These are phyloP conservation scores for Listrodromus nycthemerus DNA, from an alignment of 2,888 invertebrate species.

Conservation along the genomic window DNA sequence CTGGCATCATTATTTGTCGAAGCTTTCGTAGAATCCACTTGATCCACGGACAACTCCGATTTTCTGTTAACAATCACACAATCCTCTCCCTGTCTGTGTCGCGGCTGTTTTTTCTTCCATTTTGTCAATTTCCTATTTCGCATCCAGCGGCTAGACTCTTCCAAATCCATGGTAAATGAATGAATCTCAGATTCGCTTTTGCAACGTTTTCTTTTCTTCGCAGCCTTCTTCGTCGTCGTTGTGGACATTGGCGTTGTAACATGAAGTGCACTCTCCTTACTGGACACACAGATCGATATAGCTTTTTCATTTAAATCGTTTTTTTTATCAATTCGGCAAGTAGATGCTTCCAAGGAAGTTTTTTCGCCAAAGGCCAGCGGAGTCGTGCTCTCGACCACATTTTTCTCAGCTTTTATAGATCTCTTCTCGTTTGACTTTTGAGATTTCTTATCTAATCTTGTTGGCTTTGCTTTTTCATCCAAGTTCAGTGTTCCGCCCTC, in stretches of 20 bases:
- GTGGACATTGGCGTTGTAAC: background rate
- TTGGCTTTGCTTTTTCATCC: background rate
- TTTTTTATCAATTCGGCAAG: background rate
- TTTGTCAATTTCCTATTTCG: background rate
- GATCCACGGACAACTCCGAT: background rate
- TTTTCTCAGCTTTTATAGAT: background rate
- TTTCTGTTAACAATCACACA: background rate
- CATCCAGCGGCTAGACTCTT: background rate
- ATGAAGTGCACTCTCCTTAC: background rate
- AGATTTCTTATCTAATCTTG: background rate
- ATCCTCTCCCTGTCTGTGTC: background rate
- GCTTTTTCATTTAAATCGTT: background rate
- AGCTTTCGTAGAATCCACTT: background rate
- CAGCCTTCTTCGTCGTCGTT: background rate
- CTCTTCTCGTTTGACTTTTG: background rate
- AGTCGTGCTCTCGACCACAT: background rate
- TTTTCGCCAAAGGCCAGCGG: background rate
- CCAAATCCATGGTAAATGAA: background rate
- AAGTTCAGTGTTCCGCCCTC: background rate
- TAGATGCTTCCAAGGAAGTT: background rate
- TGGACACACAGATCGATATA: background rate
- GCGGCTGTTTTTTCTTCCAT: background rate
- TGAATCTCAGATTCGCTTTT: background rate
- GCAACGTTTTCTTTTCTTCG: background rate
- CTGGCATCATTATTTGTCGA: background rate